Evolutionary conservation across 37 sponge, comb jelly and placozoan genomes (phyloP).

Genomic region (Bolinopsis microptera): DNA sequence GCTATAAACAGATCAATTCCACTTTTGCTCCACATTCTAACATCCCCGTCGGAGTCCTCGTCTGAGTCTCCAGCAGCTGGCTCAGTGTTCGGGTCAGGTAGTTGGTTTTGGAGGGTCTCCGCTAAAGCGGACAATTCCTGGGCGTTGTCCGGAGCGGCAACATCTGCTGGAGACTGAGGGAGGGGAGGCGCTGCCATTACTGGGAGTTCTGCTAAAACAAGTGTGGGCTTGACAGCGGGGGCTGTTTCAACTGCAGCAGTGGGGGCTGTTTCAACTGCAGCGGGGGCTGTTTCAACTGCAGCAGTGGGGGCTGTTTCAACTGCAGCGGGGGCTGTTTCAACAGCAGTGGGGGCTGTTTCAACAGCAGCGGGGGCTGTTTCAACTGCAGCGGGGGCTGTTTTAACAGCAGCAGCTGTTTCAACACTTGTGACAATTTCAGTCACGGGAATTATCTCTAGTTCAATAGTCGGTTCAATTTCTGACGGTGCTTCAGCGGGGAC

Average conservation of each 20-base stretch:
- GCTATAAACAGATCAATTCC: conserved; percentile 69
- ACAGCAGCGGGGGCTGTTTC: not conserved
- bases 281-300: not conserved
- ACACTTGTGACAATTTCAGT: not conserved
- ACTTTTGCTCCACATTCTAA: conserved; percentile 83
- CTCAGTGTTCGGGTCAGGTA: not conserved
- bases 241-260: not conserved
- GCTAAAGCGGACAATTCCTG: not conserved
- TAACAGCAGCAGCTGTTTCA: not conserved
- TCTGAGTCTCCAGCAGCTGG: not conserved
- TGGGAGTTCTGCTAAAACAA: not conserved
- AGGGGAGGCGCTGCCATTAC: not conserved
- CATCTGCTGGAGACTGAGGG: not conserved
- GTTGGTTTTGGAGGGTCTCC: conserved; percentile 9
- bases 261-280: not conserved
- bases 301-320: not conserved
- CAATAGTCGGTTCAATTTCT: not conserved
- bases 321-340: not conserved
- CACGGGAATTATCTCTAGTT: not conserved
- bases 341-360: not conserved
- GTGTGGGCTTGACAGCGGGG: not conserved
- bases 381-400: not conserved
- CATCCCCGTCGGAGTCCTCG: conserved; percentile 52
- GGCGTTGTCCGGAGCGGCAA: not conserved
- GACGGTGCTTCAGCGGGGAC: not conserved